Evolutionary conservation across 2,113 vertebrate species (phyloP), one percentile per base, ranked within the genome.

Genomic region (Phainopepla nitens): DNA sequence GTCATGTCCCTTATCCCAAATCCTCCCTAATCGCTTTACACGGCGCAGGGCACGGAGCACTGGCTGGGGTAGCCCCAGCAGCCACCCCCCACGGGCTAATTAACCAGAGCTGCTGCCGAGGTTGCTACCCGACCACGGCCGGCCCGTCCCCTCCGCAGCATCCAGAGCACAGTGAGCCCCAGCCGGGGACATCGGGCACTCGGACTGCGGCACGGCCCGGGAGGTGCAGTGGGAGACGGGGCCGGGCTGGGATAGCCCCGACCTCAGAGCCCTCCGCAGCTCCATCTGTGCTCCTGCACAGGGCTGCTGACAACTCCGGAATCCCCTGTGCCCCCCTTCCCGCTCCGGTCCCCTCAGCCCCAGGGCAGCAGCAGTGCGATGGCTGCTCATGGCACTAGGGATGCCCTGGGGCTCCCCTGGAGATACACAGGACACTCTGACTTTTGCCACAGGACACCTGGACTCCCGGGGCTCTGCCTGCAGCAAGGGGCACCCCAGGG

Each of bases 401-500:
- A 33, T 4, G 2, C 41, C 56, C 28, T 6, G 3, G 60, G 73
- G 64, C 64, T 78, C 25, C 53, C 49, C 57, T 29, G 15, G n/a
- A 76, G 82, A 49, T 4, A 7, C 70, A 23, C 56, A 64, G 87
- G 84, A 84, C 96, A 95, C 95, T 94, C 94, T 96, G 95, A 85
- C 65, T 87, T 87, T 18, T 87, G 41, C 54, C 69, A 77, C 56
- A 90, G 49, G 18, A 90, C 87, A 69, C 80, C 62, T 49, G 65
- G 56, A 35, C 25, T 69, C 62, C 64, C 18, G 12, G 42, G 61
- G 64, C 85, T 72, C 75, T 88, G 88, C 82, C 92, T 27, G 42
- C 66, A 1, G 73, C 86, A 93, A 96, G 96, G 91, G 41, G 82
- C 90, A 95, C 90, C 82, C 90, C 94, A 90, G 92, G 95, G 94